These are phyloP conservation scores for Fratercula arctica DNA, from an alignment of 2,797 vertebrate species.

Conservation along the genomic window DNA sequence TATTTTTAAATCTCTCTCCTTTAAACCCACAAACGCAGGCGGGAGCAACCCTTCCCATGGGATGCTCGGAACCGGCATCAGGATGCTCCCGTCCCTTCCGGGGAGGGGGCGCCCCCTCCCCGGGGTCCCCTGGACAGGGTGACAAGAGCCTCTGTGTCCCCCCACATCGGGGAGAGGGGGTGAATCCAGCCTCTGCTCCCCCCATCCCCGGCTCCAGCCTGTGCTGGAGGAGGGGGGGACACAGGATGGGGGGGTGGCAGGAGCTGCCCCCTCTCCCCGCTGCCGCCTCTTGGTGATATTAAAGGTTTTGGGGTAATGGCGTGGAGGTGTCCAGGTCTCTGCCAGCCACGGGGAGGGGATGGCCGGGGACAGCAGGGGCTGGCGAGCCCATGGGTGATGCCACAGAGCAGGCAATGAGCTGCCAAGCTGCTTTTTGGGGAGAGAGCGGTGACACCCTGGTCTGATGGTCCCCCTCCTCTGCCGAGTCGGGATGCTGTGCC, in stretches of 20 bases:
- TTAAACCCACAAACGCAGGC: neutral
- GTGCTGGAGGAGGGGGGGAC: too few species aligned
- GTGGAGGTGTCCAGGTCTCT: neutral
- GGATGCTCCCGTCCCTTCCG: neutral
- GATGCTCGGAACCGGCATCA: neutral
- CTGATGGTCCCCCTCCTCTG: too few species aligned
- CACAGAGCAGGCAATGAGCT: neutral
- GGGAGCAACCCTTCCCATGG: neutral
- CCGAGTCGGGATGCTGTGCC: neutral
- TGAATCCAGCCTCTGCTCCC: neutral
- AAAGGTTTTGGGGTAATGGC: neutral
- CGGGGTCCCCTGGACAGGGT: fast-evolving
- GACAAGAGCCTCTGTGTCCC: neutral
- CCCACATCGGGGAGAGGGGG: neutral
- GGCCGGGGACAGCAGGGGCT: fast-evolving
- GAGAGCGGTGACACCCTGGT: neutral
- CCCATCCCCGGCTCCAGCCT: neutral
- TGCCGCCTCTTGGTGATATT: neutral
- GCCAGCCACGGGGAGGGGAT: fast-evolving
- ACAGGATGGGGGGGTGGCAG: neutral
- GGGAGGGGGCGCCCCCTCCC: neutral
- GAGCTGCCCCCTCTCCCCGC: neutral
- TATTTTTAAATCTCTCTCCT: neutral
- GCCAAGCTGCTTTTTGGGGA: neutral
- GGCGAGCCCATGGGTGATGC: neutral